These are phyloP conservation scores for Neodontobutis hainanensis DNA, from an alignment of 2,113 vertebrate species.

Conservation along the genomic window DNA sequence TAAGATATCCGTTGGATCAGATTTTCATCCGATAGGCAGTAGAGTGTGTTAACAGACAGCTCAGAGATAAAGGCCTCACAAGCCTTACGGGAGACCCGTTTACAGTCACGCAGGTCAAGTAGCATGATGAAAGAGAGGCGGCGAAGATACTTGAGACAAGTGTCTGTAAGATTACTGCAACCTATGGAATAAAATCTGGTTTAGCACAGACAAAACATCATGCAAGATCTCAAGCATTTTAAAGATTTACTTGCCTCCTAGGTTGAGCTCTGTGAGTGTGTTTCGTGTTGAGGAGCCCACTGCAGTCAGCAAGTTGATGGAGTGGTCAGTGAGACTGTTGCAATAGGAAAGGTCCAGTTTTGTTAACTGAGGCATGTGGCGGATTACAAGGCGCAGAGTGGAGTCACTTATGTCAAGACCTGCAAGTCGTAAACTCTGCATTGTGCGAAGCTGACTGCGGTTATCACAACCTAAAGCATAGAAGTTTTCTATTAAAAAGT, in stretches of 20 bases:
- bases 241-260: constrained; percentile 82
- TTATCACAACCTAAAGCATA: constrained; percentile 88
- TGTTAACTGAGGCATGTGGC: constrained; percentile 95
- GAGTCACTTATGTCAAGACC: constrained; percentile 94
- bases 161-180: constrained; percentile 95
- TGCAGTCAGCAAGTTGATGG: constrained; percentile 93
- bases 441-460: constrained; percentile 93
- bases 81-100: constrained; percentile 92
- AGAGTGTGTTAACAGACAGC: constrained; percentile 94
- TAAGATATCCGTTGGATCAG: constrained; percentile 98
- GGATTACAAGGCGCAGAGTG: constrained; percentile 94
- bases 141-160: constrained; percentile 90
- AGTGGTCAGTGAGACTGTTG: constrained; percentile 92
- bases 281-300: constrained; percentile 96
- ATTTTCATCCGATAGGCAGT: constrained; percentile 98
- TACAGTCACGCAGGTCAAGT: constrained; percentile 93
- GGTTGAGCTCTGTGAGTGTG: constrained; percentile 93
- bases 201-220: neutral
- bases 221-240: neutral
- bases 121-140: constrained; percentile 90
- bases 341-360: constrained; percentile 96
- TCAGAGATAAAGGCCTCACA: constrained; percentile 97
- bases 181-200: constrained; percentile 70
- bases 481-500: neutral
- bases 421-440: constrained; percentile 92